Base-by-base conservation (phyloP, 2,113 vertebrate genomes). In the Poicephalus meyeri region DNA sequence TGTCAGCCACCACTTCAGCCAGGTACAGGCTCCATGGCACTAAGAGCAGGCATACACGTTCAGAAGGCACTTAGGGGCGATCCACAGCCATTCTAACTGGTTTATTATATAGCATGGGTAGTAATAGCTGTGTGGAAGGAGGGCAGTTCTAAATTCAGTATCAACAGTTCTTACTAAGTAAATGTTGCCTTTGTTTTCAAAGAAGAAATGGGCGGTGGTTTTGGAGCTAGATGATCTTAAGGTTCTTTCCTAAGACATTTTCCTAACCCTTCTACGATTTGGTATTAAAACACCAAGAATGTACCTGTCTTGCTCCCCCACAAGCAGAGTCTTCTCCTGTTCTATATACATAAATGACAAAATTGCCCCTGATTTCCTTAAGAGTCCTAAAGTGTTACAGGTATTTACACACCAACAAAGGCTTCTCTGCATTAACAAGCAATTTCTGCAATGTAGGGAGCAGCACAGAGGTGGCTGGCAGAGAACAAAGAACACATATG, bases 401-500 rank as follows among this genome's bases (percentile, higher is more conserved):
- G 49, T 93, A 91, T 88, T 95, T 91, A 74, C 76, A 76, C 52
- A 72, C 50, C 66, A 70, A 80, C 60, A 66, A 50, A 80, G 68
- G 41, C 55, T 87, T 52, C 61, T 84, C 55, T 58, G 6, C 12
- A 3, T 87, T 92, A 94, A 89, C 46, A 91, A 69, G 49, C 18
- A 7, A 82, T 64, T 92, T 78, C 58, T 77, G 9, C 70, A 37
- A 41, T 0, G 4, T 11, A 47, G 47, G 44, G 53, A 90, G n/a
- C 64, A 18, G 71, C 78, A 74, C 50, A 76, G 68, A 65, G 71
- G 42, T 52, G 63, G 65, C 58, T 77, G 53, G 37, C 74, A 64
- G 52, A 86, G 79, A 95, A 92, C 61, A 95, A 96, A 96, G 84
- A 92, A 74, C 60, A 35, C 58, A 76, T 68, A 93, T 50, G 81